These are phyloP conservation scores for Onychostruthus taczanowskii DNA, from an alignment of 2,113 vertebrate species.

Conservation along the genomic window DNA sequence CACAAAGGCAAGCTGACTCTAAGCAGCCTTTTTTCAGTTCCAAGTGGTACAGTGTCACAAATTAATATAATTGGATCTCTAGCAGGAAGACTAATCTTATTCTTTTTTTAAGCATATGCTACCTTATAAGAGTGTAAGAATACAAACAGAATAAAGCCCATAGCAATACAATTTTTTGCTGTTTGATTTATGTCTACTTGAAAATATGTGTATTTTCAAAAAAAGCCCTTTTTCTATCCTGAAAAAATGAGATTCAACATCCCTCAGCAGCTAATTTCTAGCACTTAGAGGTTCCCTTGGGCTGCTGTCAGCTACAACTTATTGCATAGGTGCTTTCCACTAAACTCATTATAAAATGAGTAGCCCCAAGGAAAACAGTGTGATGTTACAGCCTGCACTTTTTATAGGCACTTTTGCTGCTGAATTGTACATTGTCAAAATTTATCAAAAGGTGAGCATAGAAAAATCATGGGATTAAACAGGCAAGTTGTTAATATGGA, in stretches of 20 bases:
- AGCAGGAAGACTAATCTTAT: slow-evolving; percentile 1
- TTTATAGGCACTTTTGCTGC: slow-evolving; percentile 35
- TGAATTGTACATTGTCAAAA: slow-evolving; percentile 50
- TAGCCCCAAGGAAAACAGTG: slow-evolving; percentile 68
- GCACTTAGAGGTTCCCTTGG: slow-evolving; percentile 66
- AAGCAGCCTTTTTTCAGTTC: background rate
- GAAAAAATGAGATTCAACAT: slow-evolving; percentile 58
- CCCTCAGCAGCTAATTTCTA: slow-evolving; percentile 70
- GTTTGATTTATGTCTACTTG: slow-evolving; percentile 70
- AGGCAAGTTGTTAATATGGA: background rate
- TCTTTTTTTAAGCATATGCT: background rate
- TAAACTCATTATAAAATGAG: slow-evolving; percentile 77
- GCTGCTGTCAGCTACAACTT: slow-evolving; percentile 74
- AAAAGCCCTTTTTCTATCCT: slow-evolving; percentile 55
- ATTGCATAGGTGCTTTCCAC: slow-evolving; percentile 73
- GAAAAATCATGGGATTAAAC: slow-evolving; percentile 2
- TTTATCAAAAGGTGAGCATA: slow-evolving; percentile 11
- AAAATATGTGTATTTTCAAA: slow-evolving; percentile 60
- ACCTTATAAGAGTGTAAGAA: slow-evolving; percentile 24
- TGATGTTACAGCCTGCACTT: slow-evolving; percentile 17
- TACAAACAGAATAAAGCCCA: slow-evolving; percentile 59
- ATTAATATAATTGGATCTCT: background rate
- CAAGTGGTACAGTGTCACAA: background rate
- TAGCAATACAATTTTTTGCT: slow-evolving; percentile 56
- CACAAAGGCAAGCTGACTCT: background rate